Percentiles rank a stretch among this genome's conserved stretches.
phyloP scores from a whole-genome alignment of 2,888 invertebrate genomes.

The Tetanocera ferruginea region DNA sequence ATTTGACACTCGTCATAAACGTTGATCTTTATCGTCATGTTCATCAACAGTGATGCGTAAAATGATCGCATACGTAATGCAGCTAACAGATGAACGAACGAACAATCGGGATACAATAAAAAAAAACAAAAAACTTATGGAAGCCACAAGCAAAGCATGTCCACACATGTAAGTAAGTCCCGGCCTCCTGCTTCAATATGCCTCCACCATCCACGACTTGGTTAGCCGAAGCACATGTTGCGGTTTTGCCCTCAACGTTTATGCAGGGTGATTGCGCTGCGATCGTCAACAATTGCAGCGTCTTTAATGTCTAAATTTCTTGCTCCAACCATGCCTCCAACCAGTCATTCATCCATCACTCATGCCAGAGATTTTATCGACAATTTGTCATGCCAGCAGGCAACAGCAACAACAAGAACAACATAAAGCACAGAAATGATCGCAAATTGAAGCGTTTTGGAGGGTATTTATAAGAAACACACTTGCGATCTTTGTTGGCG shows the following conservation, averaged over 20 bases:
- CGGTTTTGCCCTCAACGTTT: slow-evolving; percentile 29
- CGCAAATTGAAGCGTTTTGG: slow-evolving; percentile 38
- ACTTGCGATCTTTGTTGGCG: neutral
- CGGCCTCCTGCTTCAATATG: neutral
- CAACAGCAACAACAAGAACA: slow-evolving; percentile 16
- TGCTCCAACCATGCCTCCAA: slow-evolving; percentile 22
- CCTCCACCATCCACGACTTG: neutral
- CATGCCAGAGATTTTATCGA: slow-evolving; percentile 58
- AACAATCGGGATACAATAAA: slow-evolving; percentile 14
- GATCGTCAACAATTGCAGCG: neutral
- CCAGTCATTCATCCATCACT: slow-evolving; percentile 21
- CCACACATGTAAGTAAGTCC: neutral
- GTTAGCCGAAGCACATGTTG: slow-evolving; percentile 39
- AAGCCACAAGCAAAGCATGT: slow-evolving; percentile 27
- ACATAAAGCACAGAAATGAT: slow-evolving; percentile 42
- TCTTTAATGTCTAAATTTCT: slow-evolving; percentile 38
- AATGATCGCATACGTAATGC: slow-evolving; percentile 58
- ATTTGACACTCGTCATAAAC: slow-evolving; percentile 62
- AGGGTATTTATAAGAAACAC: neutral
- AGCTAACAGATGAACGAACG: slow-evolving; percentile 36
- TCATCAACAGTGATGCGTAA: slow-evolving; percentile 54
- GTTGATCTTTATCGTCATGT: slow-evolving; percentile 31
- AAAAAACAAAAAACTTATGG: slow-evolving; percentile 1
- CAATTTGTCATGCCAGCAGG: slow-evolving; percentile 61
- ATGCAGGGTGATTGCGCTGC: neutral